A percentile compares a stretch with the other conserved stretches of the same genome.
Conservation (phyloP, 1,140 invertebrate species). For the Eufriesea mexicana region DNA sequence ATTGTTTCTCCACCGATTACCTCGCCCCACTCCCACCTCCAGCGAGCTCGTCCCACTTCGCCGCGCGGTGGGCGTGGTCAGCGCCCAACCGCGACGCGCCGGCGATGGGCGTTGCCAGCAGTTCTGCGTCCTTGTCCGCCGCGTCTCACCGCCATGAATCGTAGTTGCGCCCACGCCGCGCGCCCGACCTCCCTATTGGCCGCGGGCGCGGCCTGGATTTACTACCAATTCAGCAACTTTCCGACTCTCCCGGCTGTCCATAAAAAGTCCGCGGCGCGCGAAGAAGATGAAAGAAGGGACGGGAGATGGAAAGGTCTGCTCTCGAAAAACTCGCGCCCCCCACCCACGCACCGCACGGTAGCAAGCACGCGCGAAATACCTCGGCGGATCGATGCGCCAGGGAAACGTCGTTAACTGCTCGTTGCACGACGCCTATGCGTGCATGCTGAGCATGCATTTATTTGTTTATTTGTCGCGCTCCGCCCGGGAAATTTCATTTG, state of each 20-base stretch:
- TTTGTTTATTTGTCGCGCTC: neutral
- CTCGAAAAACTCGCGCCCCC: neutral
- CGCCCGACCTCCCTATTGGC: neutral
- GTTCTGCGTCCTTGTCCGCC: neutral
- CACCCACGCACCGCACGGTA: conserved; percentile 1
- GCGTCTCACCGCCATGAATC: conserved; percentile 11
- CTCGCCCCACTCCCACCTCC: too few species aligned
- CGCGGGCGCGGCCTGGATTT: neutral
- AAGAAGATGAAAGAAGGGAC: neutral
- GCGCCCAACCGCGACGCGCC: neutral
- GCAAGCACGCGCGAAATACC: conserved; percentile 18
- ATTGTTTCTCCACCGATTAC: conserved; percentile 13
- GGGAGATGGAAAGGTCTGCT: conserved; percentile 13
- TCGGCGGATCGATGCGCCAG: conserved; percentile 1
- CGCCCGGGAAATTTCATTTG: too few species aligned
- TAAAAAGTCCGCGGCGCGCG: conserved; percentile 4
- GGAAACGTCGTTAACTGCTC: conserved; percentile 15
- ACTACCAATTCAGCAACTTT: neutral
- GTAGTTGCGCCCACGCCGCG: neutral
- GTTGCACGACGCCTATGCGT: neutral
- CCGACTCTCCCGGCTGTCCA: too few species aligned
- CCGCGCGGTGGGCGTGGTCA: neutral
- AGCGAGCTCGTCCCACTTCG: neutral
- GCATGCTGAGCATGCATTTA: neutral
- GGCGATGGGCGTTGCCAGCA: neutral